Evolutionary conservation across 2,888 invertebrate species (phyloP).

Genomic region (Epirrhoe alternata): DNA sequence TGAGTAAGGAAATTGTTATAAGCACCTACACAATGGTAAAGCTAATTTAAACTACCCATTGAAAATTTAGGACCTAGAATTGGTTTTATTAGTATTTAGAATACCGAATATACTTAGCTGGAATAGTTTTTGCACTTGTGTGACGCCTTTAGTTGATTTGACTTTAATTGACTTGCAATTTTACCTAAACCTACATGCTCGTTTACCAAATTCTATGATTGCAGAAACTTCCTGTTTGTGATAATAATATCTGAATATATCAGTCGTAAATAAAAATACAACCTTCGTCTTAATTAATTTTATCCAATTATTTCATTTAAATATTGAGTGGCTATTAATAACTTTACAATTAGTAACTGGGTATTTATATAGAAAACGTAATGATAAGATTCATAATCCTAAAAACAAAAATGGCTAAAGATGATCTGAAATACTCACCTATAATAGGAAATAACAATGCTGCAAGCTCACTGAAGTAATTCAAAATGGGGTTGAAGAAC

Average conservation of each 20-base stretch:
- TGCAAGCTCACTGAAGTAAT: conserved; percentile 22
- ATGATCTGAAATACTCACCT: not conserved
- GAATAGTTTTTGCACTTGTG: no score
- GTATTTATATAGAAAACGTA: not conserved
- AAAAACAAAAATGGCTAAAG: not conserved
- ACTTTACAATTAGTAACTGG: not conserved
- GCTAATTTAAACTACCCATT: no score
- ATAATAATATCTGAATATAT: not conserved
- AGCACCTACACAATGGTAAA: no score
- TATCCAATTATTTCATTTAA: not conserved
- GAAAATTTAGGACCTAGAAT: no score
- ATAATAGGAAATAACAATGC: not conserved
- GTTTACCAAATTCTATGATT: not conserved
- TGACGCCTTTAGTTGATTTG: no score
- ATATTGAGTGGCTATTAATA: conserved; percentile 3
- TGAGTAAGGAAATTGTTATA: no score
- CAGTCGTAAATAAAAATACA: conserved; percentile 12
- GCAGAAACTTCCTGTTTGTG: not conserved
- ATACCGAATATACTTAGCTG: no score
- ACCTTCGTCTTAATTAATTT: conserved; percentile 24
- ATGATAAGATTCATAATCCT: not conserved
- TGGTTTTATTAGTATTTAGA: no score
- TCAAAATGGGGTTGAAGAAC: conserved; percentile 60
- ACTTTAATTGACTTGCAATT: no score
- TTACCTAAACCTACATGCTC: not conserved